Evolutionary conservation across 2,113 vertebrate species (phyloP).

Genomic region (Poeciliopsis turrubarensis): DNA sequence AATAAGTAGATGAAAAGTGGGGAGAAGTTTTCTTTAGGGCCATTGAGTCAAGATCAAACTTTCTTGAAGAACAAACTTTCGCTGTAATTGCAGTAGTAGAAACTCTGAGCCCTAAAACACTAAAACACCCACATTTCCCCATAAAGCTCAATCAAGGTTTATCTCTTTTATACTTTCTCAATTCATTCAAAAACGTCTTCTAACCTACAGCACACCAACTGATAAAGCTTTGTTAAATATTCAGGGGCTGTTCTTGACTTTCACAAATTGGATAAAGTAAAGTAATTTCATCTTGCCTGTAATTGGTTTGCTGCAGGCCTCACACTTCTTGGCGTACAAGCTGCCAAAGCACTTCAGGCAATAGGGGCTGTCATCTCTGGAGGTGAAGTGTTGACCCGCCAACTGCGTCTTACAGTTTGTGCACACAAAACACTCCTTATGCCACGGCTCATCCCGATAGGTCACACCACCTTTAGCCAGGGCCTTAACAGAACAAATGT

Average conservation of each 20-base stretch:
- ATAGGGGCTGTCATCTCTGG: slow-evolving; percentile 93
- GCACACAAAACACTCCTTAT: slow-evolving; percentile 98
- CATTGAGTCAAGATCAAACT: too few relatives aligned
- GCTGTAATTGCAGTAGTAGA: neutral
- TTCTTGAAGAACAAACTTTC: too few relatives aligned
- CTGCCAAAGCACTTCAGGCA: slow-evolving; percentile 96
- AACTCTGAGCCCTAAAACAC: neutral
- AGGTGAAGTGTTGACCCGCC: slow-evolving; percentile 98
- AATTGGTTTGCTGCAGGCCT: slow-evolving; percentile 94
- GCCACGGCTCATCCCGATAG: slow-evolving; percentile 97
- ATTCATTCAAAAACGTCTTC: neutral
- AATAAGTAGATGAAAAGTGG: too few relatives aligned
- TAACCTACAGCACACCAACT: neutral
- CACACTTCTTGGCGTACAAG: slow-evolving; percentile 97
- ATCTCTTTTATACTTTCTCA: neutral
- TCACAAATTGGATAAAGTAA: neutral
- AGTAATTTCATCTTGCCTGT: slow-evolving; percentile 82
- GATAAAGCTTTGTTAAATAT: neutral
- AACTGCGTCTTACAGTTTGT: slow-evolving; percentile 91
- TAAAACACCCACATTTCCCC: neutral
- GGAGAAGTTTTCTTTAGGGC: too few relatives aligned
- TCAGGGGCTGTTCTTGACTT: neutral
- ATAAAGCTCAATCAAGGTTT: neutral
- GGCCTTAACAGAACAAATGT: slow-evolving; percentile 77
- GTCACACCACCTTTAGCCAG: slow-evolving; percentile 98